Evolutionary conservation across 2,888 invertebrate genomes (phyloP).

Genomic region (Noctua janthina): DNA sequence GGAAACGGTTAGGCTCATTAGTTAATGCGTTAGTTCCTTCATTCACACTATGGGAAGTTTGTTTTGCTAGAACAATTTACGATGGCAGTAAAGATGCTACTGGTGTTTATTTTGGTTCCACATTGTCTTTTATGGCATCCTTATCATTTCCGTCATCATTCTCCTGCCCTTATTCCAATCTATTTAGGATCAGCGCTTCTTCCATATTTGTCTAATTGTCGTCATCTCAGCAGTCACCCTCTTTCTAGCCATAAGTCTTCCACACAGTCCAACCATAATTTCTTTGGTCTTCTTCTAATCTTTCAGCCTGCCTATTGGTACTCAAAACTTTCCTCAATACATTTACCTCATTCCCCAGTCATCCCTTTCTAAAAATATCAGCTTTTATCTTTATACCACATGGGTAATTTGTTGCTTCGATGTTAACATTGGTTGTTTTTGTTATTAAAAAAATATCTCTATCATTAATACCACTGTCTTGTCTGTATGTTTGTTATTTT

Average conservation of each 20-base stretch:
- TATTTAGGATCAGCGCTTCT: neutral
- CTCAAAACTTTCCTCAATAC: neutral
- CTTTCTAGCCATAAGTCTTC: neutral
- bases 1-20: constrained; percentile 28
- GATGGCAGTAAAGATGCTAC: neutral
- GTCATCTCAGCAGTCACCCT: neutral
- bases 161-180: neutral
- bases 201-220: neutral
- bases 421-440: neutral
- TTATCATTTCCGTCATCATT: neutral
- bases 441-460: neutral
- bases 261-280: neutral
- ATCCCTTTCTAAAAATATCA: neutral
- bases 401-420: neutral
- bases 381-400: neutral
- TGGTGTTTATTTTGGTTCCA: neutral
- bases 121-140: neutral
- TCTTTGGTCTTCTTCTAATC: neutral
- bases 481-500: constrained; percentile 20
- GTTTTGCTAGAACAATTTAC: neutral
- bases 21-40: constrained; percentile 36
- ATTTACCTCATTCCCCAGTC: neutral
- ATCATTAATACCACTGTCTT: neutral
- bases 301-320: neutral
- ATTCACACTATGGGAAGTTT: neutral